A percentile compares a stretch with the other conserved stretches of the same genome.
Conservation (phyloP, 2,888 invertebrate genomes). For the Bombyx huttoni region DNA sequence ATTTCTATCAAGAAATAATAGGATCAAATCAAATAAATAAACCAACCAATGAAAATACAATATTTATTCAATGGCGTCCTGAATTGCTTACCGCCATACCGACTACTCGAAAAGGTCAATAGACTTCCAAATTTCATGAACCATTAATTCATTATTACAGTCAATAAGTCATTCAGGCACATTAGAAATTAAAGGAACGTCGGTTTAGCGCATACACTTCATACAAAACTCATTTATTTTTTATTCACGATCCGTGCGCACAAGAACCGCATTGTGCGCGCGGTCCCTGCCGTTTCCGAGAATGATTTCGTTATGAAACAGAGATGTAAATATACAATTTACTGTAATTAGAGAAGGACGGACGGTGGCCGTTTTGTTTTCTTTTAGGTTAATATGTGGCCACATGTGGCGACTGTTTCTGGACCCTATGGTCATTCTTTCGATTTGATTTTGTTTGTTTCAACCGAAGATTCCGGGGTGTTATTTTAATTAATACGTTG, state of each 20-base stretch:
- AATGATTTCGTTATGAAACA: constrained; percentile 57
- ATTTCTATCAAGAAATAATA: too few relatives aligned
- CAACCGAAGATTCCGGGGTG: constrained; percentile 37
- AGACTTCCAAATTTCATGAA: too few relatives aligned
- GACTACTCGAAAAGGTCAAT: too few relatives aligned
- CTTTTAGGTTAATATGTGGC: constrained; percentile 65
- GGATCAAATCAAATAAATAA: too few relatives aligned
- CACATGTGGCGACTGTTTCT: constrained; percentile 70
- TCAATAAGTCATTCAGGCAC: background rate
- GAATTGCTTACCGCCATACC: too few relatives aligned
- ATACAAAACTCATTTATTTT: constrained; percentile 36
- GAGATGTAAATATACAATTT: constrained; percentile 22
- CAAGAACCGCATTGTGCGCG: constrained; percentile 64
- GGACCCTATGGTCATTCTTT: constrained; percentile 67
- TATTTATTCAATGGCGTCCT: too few relatives aligned
- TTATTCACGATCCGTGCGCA: constrained; percentile 54
- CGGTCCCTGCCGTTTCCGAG: constrained; percentile 57
- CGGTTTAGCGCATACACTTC: constrained; percentile 3
- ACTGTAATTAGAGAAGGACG: constrained; percentile 19
- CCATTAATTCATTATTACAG: too few relatives aligned
- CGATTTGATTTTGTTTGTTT: constrained; percentile 28
- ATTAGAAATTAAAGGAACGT: constrained; percentile 1
- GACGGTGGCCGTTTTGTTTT: constrained; percentile 57
- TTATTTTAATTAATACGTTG: constrained; percentile 62
- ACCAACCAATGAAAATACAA: too few relatives aligned